A percentile compares a stretch with the other conserved stretches of the same genome.
Evolutionary conservation across 1,140 invertebrate genomes (phyloP).

Genomic region (Drosophila eugracilis): DNA sequence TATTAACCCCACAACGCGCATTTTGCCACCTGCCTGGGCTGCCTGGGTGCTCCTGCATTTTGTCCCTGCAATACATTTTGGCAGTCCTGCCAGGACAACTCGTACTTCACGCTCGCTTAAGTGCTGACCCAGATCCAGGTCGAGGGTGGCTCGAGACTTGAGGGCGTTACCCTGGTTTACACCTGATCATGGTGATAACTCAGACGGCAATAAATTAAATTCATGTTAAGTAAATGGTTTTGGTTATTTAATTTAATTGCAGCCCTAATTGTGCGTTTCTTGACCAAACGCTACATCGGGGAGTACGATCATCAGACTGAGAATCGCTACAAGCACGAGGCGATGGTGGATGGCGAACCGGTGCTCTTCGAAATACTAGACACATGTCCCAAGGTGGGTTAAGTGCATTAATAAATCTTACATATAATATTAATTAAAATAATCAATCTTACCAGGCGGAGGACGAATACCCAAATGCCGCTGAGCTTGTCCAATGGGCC

Average conservation of each 20-base stretch:
- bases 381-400: conserved; percentile 88
- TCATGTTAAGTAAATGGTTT: conserved; percentile 54
- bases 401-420: not conserved
- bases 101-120: conserved; percentile 62
- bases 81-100: not conserved
- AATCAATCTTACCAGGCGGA: conserved; percentile 85
- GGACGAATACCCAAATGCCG: conserved; percentile 89
- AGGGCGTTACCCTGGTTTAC: conserved; percentile 64
- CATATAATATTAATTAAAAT: not conserved
- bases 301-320: conserved; percentile 98
- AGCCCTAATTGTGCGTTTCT: conserved; percentile 95
- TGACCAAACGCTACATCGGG: conserved; percentile 95
- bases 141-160: conserved; percentile 16
- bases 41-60: conserved; percentile 5
- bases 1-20: conserved; percentile 70
- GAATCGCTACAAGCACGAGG: conserved; percentile 95
- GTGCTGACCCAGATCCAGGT: conserved; percentile 64
- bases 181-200: conserved; percentile 52
- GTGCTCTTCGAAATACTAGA: conserved; percentile 96
- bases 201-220: conserved; percentile 55
- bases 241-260: conserved; percentile 84
- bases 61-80: conserved; percentile 30
- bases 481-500: conserved; percentile 93
- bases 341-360: conserved; percentile 95
- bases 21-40: conserved; percentile 54